phyloP scores from a whole-genome alignment of 2,113 vertebrate species.

The Istiophorus platypterus region DNA sequence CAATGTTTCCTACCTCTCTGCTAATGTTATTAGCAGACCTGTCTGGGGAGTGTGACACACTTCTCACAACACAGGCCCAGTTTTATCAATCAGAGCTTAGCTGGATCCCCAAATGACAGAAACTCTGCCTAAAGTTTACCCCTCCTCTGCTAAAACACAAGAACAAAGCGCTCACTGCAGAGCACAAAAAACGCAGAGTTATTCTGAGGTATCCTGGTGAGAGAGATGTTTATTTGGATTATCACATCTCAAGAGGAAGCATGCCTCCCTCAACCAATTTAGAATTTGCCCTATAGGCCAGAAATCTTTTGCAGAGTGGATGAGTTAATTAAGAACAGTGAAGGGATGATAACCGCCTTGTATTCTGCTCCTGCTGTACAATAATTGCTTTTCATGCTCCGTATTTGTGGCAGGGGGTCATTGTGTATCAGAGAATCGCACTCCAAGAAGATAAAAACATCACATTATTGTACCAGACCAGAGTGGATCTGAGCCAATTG shows the following conservation, averaged over 20 bases:
- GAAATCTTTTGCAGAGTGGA: conserved; percentile 67
- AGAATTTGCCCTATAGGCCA: conserved; percentile 60
- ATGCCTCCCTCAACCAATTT: conserved; percentile 67
- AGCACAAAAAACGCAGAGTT: conserved; percentile 30
- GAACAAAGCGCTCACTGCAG: conserved; percentile 41
- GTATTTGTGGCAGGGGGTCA: conserved; percentile 61
- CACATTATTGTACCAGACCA: conserved; percentile 36
- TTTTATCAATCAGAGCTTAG: conserved; percentile 60
- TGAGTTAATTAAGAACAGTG: conserved; percentile 77
- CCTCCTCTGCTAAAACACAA: conserved; percentile 36
- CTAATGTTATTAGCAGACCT: conserved; percentile 57
- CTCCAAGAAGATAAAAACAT: conserved; percentile 54
- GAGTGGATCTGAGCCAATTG: conserved; percentile 26
- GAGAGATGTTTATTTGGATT: conserved; percentile 69
- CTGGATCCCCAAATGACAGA: conserved; percentile 45
- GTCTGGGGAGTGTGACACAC: conserved; percentile 64
- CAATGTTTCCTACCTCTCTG: conserved; percentile 48
- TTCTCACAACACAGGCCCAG: conserved; percentile 49
- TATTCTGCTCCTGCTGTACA: conserved; percentile 61
- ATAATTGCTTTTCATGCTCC: conserved; percentile 66
- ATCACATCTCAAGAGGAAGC: conserved; percentile 63
- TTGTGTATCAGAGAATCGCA: conserved; percentile 46
- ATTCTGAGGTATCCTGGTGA: conserved; percentile 51
- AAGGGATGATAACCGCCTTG: conserved; percentile 63
- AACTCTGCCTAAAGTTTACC: conserved; percentile 48